A percentile compares a stretch with the other conserved stretches of the same genome.
Evolutionary conservation across 2,888 invertebrate genomes (phyloP).

Genomic region (Agonopterix heracliana): DNA sequence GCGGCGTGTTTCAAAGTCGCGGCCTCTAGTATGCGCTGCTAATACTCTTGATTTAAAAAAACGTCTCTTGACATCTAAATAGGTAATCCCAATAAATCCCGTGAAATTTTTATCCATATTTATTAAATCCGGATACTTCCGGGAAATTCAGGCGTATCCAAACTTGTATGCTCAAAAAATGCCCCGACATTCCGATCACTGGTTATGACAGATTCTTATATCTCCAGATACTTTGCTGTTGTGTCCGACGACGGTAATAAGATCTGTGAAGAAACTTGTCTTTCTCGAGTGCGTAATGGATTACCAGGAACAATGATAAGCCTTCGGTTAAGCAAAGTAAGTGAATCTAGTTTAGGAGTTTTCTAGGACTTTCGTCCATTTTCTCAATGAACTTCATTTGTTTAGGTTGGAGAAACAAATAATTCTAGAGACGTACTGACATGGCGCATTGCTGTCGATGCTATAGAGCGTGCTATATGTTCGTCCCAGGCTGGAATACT

Average conservation of each 20-base stretch:
- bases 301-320: neutral
- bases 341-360: neutral
- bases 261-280: neutral
- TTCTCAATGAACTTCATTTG: neutral
- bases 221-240: neutral
- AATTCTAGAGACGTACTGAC: neutral
- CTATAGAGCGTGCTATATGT: slow-evolving; percentile 17
- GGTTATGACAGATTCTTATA: too few relatives aligned
- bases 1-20: too few relatives aligned
- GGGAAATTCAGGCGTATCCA: too few relatives aligned
- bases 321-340: neutral
- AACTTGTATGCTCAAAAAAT: too few relatives aligned
- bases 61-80: too few relatives aligned
- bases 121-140: too few relatives aligned
- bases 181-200: too few relatives aligned
- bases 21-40: too few relatives aligned
- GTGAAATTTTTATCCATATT: too few relatives aligned
- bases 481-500: slow-evolving; percentile 12
- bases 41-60: too few relatives aligned
- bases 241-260: neutral
- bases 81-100: too few relatives aligned
- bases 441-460: slow-evolving; percentile 13
- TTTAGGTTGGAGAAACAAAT: neutral
- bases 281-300: neutral
- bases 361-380: neutral